These are phyloP conservation scores for Garrulus glandarius DNA, from an alignment of 2,797 vertebrate genomes.

Conservation along the genomic window DNA sequence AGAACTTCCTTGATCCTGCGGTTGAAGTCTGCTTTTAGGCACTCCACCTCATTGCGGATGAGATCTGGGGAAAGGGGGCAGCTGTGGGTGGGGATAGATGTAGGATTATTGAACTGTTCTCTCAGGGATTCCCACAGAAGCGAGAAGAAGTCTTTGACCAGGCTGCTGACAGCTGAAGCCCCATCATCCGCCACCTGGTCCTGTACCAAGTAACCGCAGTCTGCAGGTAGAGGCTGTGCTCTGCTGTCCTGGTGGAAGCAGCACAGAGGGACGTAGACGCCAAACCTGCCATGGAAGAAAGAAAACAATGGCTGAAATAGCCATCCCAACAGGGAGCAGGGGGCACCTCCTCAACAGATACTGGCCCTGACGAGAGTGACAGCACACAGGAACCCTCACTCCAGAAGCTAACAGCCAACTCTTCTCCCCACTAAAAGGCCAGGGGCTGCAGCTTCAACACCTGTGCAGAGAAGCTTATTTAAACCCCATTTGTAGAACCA, in stretches of 20 bases:
- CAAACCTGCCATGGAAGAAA: constrained; percentile 80
- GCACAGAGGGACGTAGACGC: constrained; percentile 96
- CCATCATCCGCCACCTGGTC: constrained; percentile 83
- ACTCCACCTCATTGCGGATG: constrained; percentile 95
- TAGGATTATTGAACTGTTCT: constrained; percentile 90
- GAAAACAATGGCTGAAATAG: neutral
- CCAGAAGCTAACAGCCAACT: neutral
- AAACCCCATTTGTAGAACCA: neutral
- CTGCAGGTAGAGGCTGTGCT: constrained; percentile 77
- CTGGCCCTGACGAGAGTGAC: neutral
- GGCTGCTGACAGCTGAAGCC: constrained; percentile 78
- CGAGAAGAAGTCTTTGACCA: constrained; percentile 90
- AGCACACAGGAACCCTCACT: neutral
- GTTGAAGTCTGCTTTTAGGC: constrained; percentile 97
- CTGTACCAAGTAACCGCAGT: constrained; percentile 86
- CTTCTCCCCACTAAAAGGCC: neutral
- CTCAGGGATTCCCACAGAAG: constrained; percentile 90
- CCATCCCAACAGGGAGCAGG: neutral
- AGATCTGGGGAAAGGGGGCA: constrained; percentile 94
- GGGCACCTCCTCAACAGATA: neutral
- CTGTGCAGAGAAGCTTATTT: neutral
- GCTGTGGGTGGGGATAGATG: constrained; percentile 89
- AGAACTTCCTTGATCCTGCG: constrained; percentile 98
- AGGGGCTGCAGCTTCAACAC: neutral
- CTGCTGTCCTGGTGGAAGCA: constrained; percentile 96